Base-by-base conservation (phyloP, 2,888 invertebrate species). In the Erebia aethiops region DNA sequence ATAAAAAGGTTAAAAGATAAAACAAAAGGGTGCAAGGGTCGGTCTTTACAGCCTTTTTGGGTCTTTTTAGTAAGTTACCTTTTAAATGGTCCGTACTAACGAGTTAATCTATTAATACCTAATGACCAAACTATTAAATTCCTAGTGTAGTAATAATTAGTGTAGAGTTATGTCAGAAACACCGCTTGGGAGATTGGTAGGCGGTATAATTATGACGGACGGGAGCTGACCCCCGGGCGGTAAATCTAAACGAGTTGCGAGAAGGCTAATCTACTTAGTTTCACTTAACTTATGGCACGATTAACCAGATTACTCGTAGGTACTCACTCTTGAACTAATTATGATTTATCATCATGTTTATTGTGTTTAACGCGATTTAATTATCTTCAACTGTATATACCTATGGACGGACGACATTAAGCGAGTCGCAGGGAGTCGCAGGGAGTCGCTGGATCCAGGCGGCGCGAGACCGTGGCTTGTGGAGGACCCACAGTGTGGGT, bases 181-280 rank as follows among this genome's bases (percentile, higher is more conserved):
- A 49, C 46, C 16, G 16, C 46, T 21, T 10, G 61, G 61, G 61
- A 14, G 61, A 46, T 46, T 61, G 61, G 46, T 61, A 18, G 18
- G 21, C 13, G 49, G 62, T 62, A 60, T 60, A 62, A 62, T 49
- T 62, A 62, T 62, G 62, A 62, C 21, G 13, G 62, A 49, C 62
- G 49, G 62, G 14, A 49, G 62, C 46, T 26, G 9, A 43, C 49
- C 62, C 49, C 14, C 62, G 2, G 61, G 49, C 21, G 62, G 46
- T 62, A 49, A 62, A 49, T 62, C 62, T 62, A 49, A 62, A 62
- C 62, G 21, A 62, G 62, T 62, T 62, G 49, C 49, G 16, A 43
- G 46, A 14, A 62, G 62, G 49, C 49, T 49, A 62, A 62, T 62
- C 21, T 46, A 62, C 46, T 62, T 62, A 14, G 49, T 16, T 61